phyloP scores from a whole-genome alignment of 2,797 vertebrate species.

The Pseudochaenichthys georgianus region DNA sequence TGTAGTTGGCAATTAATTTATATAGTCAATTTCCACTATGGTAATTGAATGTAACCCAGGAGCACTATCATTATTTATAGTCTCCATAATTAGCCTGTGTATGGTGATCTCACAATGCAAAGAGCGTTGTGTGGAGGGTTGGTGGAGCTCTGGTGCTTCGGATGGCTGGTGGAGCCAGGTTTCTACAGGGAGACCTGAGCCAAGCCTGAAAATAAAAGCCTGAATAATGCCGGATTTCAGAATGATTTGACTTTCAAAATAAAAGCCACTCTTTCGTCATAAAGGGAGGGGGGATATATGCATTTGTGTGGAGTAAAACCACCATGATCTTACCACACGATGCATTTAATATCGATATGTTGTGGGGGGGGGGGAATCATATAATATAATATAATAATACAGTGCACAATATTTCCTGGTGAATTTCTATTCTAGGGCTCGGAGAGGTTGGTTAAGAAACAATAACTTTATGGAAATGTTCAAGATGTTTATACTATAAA shows the following conservation, averaged over 20 bases:
- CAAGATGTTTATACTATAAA: too few species aligned
- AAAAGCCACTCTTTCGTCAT: conserved; percentile 4
- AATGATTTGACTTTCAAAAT: conserved; percentile 32
- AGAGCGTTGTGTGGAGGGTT: conserved; percentile 27
- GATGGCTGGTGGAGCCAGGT: conserved; percentile 76
- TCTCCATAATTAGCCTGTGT: background rate
- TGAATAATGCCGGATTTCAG: background rate
- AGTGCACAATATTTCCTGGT: background rate
- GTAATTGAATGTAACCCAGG: background rate
- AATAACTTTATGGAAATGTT: background rate
- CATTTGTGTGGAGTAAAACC: background rate
- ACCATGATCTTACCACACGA: background rate
- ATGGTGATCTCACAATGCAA: conserved; percentile 73
- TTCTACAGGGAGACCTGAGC: conserved; percentile 44
- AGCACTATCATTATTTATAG: background rate
- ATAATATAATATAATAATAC: background rate
- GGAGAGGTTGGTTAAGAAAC: background rate
- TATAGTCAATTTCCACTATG: background rate
- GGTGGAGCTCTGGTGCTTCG: conserved; percentile 59
- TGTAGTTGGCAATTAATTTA: background rate
- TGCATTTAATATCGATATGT: background rate
- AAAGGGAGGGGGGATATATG: accelerated
- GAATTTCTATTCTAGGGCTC: background rate
- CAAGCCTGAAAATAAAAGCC: conserved; percentile 17
- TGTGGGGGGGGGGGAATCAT: background rate